Base-by-base conservation (phyloP, 2,797 vertebrate genomes). In the Cyprinodon diabolis region DNA sequence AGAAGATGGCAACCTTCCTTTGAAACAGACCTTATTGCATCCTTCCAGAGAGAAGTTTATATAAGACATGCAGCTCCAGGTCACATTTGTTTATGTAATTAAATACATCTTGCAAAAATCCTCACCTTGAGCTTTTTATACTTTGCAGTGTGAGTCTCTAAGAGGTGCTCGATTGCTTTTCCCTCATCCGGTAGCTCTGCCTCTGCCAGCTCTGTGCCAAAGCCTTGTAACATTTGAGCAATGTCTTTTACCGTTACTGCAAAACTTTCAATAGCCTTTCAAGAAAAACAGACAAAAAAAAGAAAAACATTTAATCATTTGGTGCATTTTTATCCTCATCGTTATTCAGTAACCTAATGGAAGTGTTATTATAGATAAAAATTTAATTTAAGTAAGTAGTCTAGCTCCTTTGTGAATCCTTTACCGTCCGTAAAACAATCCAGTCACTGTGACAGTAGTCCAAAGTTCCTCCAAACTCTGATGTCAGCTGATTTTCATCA, bases 381-480 rank as follows among this genome's bases (percentile, higher is more conserved):
- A 25, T 25, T 57, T 47, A 19, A 8, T 47, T n/a, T 69, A 65
- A 52, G 10, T 30, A 30, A 30, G 30, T 3, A 10, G 17, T 0
- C 17, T 40, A 15, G 11, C 19, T 2, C 25, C 30, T 35, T 69
- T 72, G 13, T 58, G 45, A 55, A 71, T 70, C 60, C 69, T 35
- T 71, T 95, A 99, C 98, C 80, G 97, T 99, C 92, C 97, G 95
- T 90, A 97, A 95, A 92, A 97, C 91, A 87, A 99, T 96, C 98
- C 98, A 99, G 94, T 98, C 96, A 69, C 96, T 97, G 80, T 99
- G 97, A 88, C 96, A 96, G 86, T 98, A 99, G 83, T 98, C 96
- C 90, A 99, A 94, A 48, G 97, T 97, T 84, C 98, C 98, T 84
- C 98, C 98, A 23, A 98, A 98, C 92, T 99, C 98, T 0, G 96